Evolutionary conservation across 2,113 vertebrate species (phyloP), one percentile per base, ranked within the genome.

Genomic region (Otolemur garnettii): DNA sequence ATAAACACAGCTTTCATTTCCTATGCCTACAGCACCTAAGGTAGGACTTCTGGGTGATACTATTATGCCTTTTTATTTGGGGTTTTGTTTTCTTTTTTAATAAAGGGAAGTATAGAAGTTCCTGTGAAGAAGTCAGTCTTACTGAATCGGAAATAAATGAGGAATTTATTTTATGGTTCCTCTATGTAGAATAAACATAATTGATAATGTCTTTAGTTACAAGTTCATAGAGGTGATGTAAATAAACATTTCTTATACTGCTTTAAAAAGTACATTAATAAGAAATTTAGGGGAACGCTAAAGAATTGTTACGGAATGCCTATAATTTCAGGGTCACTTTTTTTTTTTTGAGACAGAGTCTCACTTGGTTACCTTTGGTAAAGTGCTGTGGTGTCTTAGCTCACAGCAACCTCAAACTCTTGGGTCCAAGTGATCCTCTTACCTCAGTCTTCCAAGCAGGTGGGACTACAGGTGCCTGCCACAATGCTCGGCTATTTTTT

Each of bases 191-290:
- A 66, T 38, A 81, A 96, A 83, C 33, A 81, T 82, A 89, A 68
- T 69, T 69, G 55, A 83, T 57, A 86, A 38, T 87, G 35, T 87
- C 45, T 94, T 90, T 50, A 82, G 79, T 87, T 84, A 71, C 4
- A 26, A 35, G 45, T 42, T 91, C 14, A 42, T 57, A 80, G 50
- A 90, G 68, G n/a, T 87, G 26, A 83, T 64, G 18, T 53, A 45
- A 94, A 87, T 87, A 96, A 91, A 72, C 28, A 92, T 89, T 94
- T 96, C 64, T 87, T 94, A 45, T 26, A 84, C 59, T 93, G 64
- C 15, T 64, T 96, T 92, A 26, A 94, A 72, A 71, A 81, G 15
- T 85, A 38, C 42, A 50, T 66, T 82, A 66, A 60, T 38, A 93
- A 95, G 79, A 93, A 93, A 71, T 72, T 92, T 57, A 85, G 21